Evolutionary conservation across 2,888 invertebrate genomes (phyloP).

Genomic region (Meganola albula): DNA sequence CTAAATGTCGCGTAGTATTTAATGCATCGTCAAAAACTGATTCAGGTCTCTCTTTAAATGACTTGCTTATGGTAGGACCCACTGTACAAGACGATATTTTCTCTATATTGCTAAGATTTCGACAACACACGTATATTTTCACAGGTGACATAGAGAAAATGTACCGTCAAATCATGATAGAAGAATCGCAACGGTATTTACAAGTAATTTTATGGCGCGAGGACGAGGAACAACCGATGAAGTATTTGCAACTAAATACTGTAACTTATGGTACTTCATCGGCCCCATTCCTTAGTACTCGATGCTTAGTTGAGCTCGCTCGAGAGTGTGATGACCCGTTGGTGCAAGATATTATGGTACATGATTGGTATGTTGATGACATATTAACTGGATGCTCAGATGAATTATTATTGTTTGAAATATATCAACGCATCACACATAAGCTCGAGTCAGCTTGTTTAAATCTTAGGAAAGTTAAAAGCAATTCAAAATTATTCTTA

Average conservation of each 20-base stretch:
- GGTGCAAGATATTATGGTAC: too few relatives aligned
- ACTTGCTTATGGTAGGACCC: constrained; percentile 3
- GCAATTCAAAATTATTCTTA: constrained; percentile 1
- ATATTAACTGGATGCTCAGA: too few relatives aligned
- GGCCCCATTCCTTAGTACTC: constrained; percentile 5
- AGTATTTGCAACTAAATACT: constrained; percentile 4
- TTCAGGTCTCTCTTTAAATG: too few relatives aligned
- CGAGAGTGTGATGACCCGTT: constrained; percentile 8
- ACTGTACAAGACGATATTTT: constrained; percentile 4
- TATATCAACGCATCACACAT: too few relatives aligned
- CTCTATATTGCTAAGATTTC: constrained; percentile 3
- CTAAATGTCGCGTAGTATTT: too few relatives aligned
- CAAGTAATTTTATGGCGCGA: constrained; percentile 9
- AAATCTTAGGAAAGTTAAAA: constrained; percentile 2
- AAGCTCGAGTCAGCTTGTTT: constrained; percentile 4
- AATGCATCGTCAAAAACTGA: too few relatives aligned
- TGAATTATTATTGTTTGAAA: too few relatives aligned
- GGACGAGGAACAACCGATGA: constrained; percentile 2
- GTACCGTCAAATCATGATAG: not conserved
- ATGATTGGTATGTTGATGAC: too few relatives aligned
- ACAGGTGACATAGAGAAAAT: constrained; percentile 4
- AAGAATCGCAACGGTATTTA: not conserved
- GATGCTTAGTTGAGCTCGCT: constrained; percentile 2
- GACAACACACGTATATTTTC: constrained; percentile 1
- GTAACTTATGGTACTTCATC: constrained; percentile 9